Base-by-base conservation (phyloP, 2,888 invertebrate genomes). In the Polymixis flavicincta region DNA sequence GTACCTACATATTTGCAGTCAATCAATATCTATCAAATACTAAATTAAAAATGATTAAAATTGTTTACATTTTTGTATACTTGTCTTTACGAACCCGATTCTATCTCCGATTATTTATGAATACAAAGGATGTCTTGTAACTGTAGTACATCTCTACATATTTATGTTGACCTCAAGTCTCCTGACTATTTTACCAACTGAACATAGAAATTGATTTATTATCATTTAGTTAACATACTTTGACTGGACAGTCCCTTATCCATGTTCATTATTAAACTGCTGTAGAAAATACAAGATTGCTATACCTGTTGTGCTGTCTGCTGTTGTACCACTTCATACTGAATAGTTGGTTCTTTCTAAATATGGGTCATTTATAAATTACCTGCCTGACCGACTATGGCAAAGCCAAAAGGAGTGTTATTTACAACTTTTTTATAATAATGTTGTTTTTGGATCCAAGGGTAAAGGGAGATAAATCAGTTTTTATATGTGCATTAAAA, bases 11-110 rank as follows among this genome's bases (percentile, higher is more conserved):
- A 55, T 77, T 78, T 77, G 60, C 55, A 69, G 37, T 61, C 48
- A 80, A 74, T 74, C 52, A 74, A 55, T 80, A 60, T 68, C 59
- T 67, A 71, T 77, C n/a, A 72, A 61, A 7, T 69, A 74, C n/a
- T 45, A 68, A 55, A 1, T 50, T 71, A 55, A 1, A 42, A 50
- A 68, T 68, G 5, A 67, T 67, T 60, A 28, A 60, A 67, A 76
- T 76, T 64, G 65, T 73, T 54, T 70, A 67, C 45, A 69, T 61
- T 81, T 45, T 45, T 45, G 1, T 45, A 61, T 32, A 28, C 45
- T 77, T 81, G 52, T 66, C n/a, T 42, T 65, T 32, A 70, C 57
- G 48, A 59, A 78, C 32, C 57, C 25, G n/a, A 55, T 74, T 32
- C 28, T 37, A 32, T 66, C 19, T 72, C 37, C 14, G 17, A 14